Evolutionary conservation across 2,888 invertebrate genomes (phyloP), one percentile per base, ranked within the genome.

Genomic region (Cremastinae sp.): DNA sequence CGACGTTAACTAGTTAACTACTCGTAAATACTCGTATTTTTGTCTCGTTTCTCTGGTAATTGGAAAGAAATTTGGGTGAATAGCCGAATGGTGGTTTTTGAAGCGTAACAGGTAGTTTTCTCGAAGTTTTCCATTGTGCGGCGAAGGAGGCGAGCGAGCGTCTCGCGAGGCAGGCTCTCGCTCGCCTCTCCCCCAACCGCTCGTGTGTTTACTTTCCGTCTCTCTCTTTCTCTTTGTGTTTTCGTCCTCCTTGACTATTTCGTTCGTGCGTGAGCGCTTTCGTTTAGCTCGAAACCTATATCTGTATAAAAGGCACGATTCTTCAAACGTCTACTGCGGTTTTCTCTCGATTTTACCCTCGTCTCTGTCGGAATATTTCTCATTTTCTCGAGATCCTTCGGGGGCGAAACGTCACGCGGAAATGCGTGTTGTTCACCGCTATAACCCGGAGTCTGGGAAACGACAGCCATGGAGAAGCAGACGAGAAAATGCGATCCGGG

Each of bases 101-200:
- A 12, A 22, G 76, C 51, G 79, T 79, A 77, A 77, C 79, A 77
- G 79, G 79, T 79, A 72, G 75, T 77, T 77, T 43, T 35, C 74
- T 49, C 45, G 9, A 22, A 69, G 68, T 35, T 56, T 62, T 45
- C 64, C 18, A 59, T 69, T 76, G 66, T 72, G 56, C 66, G 70
- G 61, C 47, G 10, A 37, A 53, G 62, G 47, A 51, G 37, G 37
- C 47, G 41, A 22, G 39, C 51, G 18, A 58, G 28, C 37, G 51
- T 59, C 53, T 35, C 39, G 9, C 51, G 56, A 56, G 28, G 41
- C 43, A 58, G 41, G 41, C 43, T n/a, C n/a, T n/a, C n/a, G n/a
- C n/a, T n/a, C n/a, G n/a, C n/a, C n/a, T n/a, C n/a, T n/a, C n/a
- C n/a, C n/a, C n/a, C n/a, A n/a, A n/a, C n/a, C n/a, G n/a, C n/a